phyloP scores from a whole-genome alignment of 2,113 vertebrate species.

The Crotophaga sulcirostris region DNA sequence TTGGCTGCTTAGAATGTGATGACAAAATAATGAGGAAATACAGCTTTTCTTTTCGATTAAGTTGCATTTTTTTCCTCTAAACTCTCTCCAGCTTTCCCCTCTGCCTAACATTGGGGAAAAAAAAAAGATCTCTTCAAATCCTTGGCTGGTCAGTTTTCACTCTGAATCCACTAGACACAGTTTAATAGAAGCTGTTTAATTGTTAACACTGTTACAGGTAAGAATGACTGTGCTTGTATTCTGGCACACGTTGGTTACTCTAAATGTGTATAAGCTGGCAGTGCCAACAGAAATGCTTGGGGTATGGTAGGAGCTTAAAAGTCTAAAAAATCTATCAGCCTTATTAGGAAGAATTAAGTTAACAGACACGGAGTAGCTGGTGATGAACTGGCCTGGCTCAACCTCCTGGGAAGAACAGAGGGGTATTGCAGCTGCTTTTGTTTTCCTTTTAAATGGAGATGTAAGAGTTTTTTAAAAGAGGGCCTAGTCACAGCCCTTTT shows the following conservation, averaged over 20 bases:
- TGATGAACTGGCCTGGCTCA: not conserved
- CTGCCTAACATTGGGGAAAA: not conserved
- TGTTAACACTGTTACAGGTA: not conserved
- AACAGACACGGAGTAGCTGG: not conserved
- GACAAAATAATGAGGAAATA: not conserved
- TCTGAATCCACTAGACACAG: not conserved
- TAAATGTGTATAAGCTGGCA: not conserved
- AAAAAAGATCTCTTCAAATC: not conserved
- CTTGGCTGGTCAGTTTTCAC: not conserved
- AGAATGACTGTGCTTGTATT: not conserved
- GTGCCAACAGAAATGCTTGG: not conserved
- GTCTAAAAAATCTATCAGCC: not conserved
- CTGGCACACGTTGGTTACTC: not conserved
- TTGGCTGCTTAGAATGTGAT: fast-evolving
- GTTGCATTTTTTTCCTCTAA: not conserved
- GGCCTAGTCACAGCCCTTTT: not conserved
- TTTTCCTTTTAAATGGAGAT: not conserved
- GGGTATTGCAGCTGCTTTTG: not conserved
- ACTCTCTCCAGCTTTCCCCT: not conserved
- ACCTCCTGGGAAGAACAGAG: not conserved
- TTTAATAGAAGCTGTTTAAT: not conserved
- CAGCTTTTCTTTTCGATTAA: not conserved
- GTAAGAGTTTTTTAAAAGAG: not conserved
- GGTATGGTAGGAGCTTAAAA: not conserved
- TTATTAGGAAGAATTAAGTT: not conserved